Base-by-base conservation (phyloP, 2,888 invertebrate genomes). In the Drosophila parthenogenetica region DNA sequence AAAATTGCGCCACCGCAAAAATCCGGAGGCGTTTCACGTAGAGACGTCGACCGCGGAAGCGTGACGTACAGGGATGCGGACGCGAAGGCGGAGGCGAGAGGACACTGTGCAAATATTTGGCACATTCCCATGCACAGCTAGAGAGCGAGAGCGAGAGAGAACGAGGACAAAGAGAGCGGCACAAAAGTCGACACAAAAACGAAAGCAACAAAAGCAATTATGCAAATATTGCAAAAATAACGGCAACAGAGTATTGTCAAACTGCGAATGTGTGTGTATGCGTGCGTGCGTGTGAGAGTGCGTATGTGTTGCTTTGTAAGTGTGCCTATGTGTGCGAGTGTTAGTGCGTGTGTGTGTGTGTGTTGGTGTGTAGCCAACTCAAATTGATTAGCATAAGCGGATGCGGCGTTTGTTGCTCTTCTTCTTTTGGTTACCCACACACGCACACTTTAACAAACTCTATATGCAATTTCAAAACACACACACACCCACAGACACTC, bases 191-290 rank as follows among this genome's bases (percentile, higher is more conserved):
- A 77, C 77, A 67, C 35, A 35, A 13, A 79, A 79, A 77, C 63
- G 77, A 79, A 81, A 81, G 79, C 73, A 81, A 81, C 81, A 79
- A 81, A 81, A 81, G 81, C 81, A 81, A 81, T 81, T 81, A 81
- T 81, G 81, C 81, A 81, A 81, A 81, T 81, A 81, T 81, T 81
- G 78, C 79, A 74, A 81, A 79, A 81, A 81, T 81, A 81, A 81
- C 69, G 77, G 69, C 77, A 77, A 74, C 79, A 70, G 65, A 77
- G 70, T 74, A 53, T 63, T 50, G 43, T n/a, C 48, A 37, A 55
- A 42, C 40, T 37, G 49, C 14, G 42, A 19, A 40, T 17, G 59
- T 57, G 57, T 54, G 45, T 62, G 45, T 55, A 53, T 42, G 43
- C 60, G 58, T 49, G 59, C 58, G 51, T 55, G 58, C 22, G 22